Percentiles rank a stretch among this genome's conserved stretches.
Conservation (phyloP, 2,797 vertebrate species). For the Pelodytes ibericus region DNA sequence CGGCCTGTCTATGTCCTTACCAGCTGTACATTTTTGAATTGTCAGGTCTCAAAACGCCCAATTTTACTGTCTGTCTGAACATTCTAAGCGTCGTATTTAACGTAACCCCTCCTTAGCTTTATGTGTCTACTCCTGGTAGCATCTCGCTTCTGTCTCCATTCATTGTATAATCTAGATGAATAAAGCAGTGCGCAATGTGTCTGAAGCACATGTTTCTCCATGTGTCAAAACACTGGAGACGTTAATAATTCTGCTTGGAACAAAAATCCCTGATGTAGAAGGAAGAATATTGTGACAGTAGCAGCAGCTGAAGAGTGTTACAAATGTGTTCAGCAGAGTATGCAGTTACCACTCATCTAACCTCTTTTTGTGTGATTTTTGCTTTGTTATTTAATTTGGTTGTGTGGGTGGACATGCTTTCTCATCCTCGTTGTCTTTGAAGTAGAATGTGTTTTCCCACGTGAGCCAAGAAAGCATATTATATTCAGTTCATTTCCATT, state of each 20-base stretch:
- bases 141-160: neutral
- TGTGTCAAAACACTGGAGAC: constrained; percentile 20
- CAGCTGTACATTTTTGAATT: no score
- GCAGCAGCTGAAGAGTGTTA: constrained; percentile 29
- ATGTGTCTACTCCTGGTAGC: constrained; percentile 6
- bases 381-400: neutral
- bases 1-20: no score
- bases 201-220: constrained; percentile 33
- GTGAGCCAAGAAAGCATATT: neutral
- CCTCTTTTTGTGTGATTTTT: neutral
- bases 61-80: neutral
- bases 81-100: neutral
- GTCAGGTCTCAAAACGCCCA: neutral
- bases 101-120: neutral
- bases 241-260: constrained; percentile 23
- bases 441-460: constrained; percentile 5
- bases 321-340: constrained; percentile 10
- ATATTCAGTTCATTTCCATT: neutral
- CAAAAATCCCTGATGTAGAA: constrained; percentile 18
- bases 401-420: constrained; percentile 20
- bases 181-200: neutral
- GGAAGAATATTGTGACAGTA: constrained; percentile 44
- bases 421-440: neutral
- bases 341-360: neutral
- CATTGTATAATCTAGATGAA: neutral